These are phyloP conservation scores for Eupithecia tripunctaria DNA, from an alignment of 2,888 invertebrate genomes.

Conservation along the genomic window DNA sequence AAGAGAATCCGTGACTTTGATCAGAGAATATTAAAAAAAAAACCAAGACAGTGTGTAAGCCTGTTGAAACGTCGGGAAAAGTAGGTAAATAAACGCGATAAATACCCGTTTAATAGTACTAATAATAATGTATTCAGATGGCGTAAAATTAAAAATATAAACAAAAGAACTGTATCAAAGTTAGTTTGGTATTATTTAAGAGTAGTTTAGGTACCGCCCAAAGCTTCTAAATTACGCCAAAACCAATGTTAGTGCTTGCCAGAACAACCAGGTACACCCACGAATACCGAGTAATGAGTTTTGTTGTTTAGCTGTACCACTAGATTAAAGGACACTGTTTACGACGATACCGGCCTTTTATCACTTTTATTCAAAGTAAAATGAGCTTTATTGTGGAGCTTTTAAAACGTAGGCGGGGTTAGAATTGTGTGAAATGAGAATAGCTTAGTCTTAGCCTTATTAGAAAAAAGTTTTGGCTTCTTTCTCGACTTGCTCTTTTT, in stretches of 20 bases:
- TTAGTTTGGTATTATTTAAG: background rate
- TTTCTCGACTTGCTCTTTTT: background rate
- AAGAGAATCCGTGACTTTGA: background rate
- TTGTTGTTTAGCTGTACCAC: slow-evolving; percentile 77
- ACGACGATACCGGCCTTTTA: slow-evolving; percentile 57
- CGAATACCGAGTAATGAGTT: slow-evolving; percentile 80
- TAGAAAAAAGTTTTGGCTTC: background rate
- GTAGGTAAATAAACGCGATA: too few relatives aligned
- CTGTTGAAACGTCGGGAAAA: too few relatives aligned
- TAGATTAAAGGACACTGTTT: slow-evolving; percentile 72
- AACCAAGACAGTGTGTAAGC: too few relatives aligned
- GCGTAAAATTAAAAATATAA: background rate
- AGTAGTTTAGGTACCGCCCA: slow-evolving; percentile 31
- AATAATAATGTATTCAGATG: too few relatives aligned
- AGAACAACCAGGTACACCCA: slow-evolving; percentile 73
- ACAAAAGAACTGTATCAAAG: background rate
- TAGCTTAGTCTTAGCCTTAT: too few relatives aligned
- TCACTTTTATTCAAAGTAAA: slow-evolving; percentile 13
- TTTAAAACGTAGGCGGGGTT: slow-evolving; percentile 1
- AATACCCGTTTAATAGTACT: too few relatives aligned
- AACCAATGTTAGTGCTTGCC: slow-evolving; percentile 58
- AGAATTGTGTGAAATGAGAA: background rate
- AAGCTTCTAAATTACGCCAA: slow-evolving; percentile 44
- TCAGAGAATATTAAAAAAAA: too few relatives aligned
- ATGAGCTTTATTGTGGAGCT: background rate